Evolutionary conservation across 2,113 vertebrate species (phyloP).

Genomic region (Dipodomys merriami): DNA sequence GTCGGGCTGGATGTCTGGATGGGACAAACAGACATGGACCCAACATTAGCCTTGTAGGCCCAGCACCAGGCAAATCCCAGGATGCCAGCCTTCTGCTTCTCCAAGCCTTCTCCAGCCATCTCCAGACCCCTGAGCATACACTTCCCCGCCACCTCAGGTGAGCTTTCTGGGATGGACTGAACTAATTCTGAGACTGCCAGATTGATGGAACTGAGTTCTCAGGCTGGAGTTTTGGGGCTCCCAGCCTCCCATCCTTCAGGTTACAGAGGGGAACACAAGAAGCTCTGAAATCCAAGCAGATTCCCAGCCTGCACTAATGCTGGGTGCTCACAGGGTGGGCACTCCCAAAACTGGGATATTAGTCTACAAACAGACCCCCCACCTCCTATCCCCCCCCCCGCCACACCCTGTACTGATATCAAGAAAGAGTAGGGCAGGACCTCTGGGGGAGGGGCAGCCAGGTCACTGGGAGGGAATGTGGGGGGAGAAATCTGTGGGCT

Average conservation of each 20-base stretch:
- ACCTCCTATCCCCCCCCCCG: neutral
- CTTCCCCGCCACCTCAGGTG: neutral
- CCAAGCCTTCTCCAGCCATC: neutral
- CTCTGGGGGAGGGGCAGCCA: neutral
- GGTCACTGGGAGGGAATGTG: neutral
- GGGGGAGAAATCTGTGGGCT: neutral
- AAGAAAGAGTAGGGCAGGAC: too few species aligned
- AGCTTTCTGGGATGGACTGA: neutral
- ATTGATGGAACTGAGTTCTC: too few species aligned
- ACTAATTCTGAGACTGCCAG: neutral
- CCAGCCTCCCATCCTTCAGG: neutral
- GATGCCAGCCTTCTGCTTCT: neutral
- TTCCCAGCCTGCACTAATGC: neutral
- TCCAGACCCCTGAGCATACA: neutral
- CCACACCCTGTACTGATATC: too few species aligned
- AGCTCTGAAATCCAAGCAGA: neutral
- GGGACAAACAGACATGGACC: neutral
- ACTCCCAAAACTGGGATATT: neutral
- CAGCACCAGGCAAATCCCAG: neutral
- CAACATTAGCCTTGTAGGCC: neutral
- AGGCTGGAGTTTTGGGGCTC: neutral
- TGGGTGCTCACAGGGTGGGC: rapidly evolving
- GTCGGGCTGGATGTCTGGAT: neutral
- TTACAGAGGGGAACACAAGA: neutral
- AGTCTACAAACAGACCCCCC: rapidly evolving